Percentiles rank a stretch among this genome's conserved stretches.
phyloP scores from a whole-genome alignment of 1,140 invertebrate genomes.

The Drosophila lini region DNA sequence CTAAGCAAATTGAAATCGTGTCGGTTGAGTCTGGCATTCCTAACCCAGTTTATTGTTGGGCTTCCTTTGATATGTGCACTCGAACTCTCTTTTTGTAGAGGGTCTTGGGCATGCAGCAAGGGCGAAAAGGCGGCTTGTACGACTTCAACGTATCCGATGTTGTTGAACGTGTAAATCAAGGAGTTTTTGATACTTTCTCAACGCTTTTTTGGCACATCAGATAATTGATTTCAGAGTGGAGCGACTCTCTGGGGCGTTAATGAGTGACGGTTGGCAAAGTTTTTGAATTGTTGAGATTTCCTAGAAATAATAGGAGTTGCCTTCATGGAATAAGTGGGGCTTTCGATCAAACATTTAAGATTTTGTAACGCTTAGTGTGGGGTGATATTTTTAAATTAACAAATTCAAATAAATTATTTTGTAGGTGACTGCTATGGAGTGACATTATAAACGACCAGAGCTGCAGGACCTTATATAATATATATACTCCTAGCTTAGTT shows the following conservation, averaged over 20 bases:
- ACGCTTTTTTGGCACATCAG: constrained; percentile 65
- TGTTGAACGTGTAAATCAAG: constrained; percentile 40
- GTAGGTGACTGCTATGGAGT: no score
- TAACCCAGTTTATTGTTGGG: constrained; percentile 69
- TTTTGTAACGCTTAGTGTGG: neutral
- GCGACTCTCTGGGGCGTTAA: constrained; percentile 38
- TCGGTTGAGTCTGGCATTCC: constrained; percentile 55
- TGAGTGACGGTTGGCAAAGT: constrained; percentile 44
- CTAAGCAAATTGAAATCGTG: constrained; percentile 80
- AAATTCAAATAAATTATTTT: no score
- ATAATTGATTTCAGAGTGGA: constrained; percentile 77
- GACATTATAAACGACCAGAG: neutral
- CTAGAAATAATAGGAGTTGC: neutral
- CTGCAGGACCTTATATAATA: constrained; percentile 1
- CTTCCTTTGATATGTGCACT: constrained; percentile 61
- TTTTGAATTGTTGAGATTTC: constrained; percentile 29
- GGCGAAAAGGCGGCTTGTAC: neutral
- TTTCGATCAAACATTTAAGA: constrained; percentile 21
- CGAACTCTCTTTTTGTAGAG: constrained; percentile 26
- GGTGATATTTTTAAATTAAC: neutral
- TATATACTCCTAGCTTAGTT: neutral
- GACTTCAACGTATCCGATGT: constrained; percentile 13
- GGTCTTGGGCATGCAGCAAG: neutral
- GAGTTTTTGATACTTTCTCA: constrained; percentile 43
- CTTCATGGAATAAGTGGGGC: neutral